Base-by-base conservation (phyloP, 2,113 vertebrate species). In the Heterocephalus glaber region DNA sequence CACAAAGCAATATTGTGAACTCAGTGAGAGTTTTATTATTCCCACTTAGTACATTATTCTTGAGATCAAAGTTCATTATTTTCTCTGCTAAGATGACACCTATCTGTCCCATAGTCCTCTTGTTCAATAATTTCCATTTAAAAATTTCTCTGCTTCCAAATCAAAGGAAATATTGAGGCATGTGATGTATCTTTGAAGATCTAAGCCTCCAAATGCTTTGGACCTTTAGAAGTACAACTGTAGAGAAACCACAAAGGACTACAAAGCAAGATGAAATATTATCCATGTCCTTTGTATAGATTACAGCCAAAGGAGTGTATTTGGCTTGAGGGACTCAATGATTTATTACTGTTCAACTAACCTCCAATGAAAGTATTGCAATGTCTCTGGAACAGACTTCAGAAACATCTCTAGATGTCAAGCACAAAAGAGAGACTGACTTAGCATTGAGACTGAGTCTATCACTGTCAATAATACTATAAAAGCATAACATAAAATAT, bases 91-190 rank as follows among this genome's bases (percentile, higher is more conserved):
- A 97, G 91, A 95, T 85, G 76, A 96, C 49, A 94, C 61, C 79
- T 94, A 68, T 93, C 89, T 95, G 96, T 89, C 74, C 86, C 47
- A 93, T 65, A 86, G 74, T 93, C 22, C n/a, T 92, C 97, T 87
- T 97, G 56, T 95, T 96, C 93, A 95, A 81, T 96, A 97, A 93
- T 84, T 95, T 95, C 81, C 80, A 92, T 96, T 98, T 97, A 74
- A 96, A 96, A 90, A 30, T 76, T 95, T 94, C 74, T 95, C 74
- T 95, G 95, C 94, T 95, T 95, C 72, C 47, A 96, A 96, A 97
- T 97, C 96, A 98, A 97, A 97, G 96, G 61, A 95, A 97, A 96
- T 95, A 95, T 74, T 97, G 96, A 96, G 96, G 89, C 85, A 93
- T 63, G 80, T 92, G 86, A 94, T 93, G 9, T 93, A 68, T 88